phyloP scores from a whole-genome alignment of 35 echinoderm and acorn worm species.

The Holothuria glaberrima region DNA sequence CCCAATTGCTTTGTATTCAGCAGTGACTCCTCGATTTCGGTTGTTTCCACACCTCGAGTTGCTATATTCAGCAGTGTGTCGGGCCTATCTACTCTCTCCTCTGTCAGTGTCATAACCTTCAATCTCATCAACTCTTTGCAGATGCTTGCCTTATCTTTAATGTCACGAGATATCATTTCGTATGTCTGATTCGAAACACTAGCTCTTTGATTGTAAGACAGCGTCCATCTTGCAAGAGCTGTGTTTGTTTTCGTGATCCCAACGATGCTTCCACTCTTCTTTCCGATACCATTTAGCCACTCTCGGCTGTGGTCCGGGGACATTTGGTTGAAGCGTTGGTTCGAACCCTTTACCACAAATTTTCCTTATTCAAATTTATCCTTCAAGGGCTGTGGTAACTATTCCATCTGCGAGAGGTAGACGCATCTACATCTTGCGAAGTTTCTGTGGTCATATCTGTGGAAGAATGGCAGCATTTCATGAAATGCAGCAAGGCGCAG shows the following conservation, averaged over 20 bases:
- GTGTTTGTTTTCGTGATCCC: constrained; percentile 67
- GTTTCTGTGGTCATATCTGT: constrained; percentile 61
- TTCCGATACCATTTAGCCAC: constrained; percentile 67
- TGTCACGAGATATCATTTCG: constrained; percentile 23
- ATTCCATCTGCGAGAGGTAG: constrained; percentile 61
- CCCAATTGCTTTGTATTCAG: constrained; percentile 31
- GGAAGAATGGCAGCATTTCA: constrained; percentile 64
- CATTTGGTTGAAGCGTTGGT: constrained; percentile 9
- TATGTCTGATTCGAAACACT: constrained; percentile 42
- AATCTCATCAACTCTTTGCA: neutral
- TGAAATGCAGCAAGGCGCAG: constrained; percentile 59
- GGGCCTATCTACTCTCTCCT: neutral
- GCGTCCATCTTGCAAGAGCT: constrained; percentile 59
- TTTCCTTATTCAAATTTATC: constrained; percentile 24
- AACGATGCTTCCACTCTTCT: constrained; percentile 57
- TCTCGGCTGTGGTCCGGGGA: constrained; percentile 14
- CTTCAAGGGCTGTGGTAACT: neutral
- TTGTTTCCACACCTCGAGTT: constrained; percentile 35
- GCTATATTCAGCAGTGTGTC: constrained; percentile 27
- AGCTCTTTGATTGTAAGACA: constrained; percentile 65
- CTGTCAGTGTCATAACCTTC: neutral
- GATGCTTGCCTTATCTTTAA: neutral
- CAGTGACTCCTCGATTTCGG: constrained; percentile 46
- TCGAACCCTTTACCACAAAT: constrained; percentile 44
- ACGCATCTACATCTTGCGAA: constrained; percentile 69